These are phyloP conservation scores for Proterorhinus semilunaris DNA, from an alignment of 2,113 vertebrate species.

Conservation along the genomic window DNA sequence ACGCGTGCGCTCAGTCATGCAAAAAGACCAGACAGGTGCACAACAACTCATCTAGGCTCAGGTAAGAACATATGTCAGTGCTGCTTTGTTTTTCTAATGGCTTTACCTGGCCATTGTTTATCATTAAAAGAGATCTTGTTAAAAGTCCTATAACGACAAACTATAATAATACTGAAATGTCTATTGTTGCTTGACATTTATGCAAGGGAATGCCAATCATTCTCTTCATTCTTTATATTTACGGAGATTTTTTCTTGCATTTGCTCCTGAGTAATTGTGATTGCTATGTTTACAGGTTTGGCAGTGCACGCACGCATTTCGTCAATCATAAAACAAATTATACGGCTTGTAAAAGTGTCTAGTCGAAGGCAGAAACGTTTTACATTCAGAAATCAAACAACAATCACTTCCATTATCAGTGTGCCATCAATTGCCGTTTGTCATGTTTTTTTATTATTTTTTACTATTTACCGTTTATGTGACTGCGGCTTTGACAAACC, in stretches of 20 bases:
- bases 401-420: slow-evolving; percentile 2
- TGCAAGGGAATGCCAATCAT: background rate
- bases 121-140: background rate
- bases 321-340: slow-evolving; percentile 2
- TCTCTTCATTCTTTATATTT: background rate
- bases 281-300: slow-evolving; percentile 3
- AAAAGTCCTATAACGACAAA: too few relatives aligned
- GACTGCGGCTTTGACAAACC: slow-evolving; percentile 18
- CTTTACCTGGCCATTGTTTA: background rate
- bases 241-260: background rate
- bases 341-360: slow-evolving; percentile 1
- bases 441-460: background rate
- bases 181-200: background rate
- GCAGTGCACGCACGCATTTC: background rate
- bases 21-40: too few relatives aligned
- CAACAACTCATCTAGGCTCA: too few relatives aligned
- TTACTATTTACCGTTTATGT: slow-evolving; percentile 21
- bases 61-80: too few relatives aligned
- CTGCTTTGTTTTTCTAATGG: too few relatives aligned
- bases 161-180: background rate
- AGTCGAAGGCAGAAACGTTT: background rate
- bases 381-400: slow-evolving; percentile 7
- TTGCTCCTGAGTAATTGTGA: slow-evolving; percentile 4
- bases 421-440: slow-evolving; percentile 4
- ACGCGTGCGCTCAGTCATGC: too few relatives aligned